Conservation (phyloP, 2,797 vertebrate genomes). For the Peromyscus nudipes region DNA sequence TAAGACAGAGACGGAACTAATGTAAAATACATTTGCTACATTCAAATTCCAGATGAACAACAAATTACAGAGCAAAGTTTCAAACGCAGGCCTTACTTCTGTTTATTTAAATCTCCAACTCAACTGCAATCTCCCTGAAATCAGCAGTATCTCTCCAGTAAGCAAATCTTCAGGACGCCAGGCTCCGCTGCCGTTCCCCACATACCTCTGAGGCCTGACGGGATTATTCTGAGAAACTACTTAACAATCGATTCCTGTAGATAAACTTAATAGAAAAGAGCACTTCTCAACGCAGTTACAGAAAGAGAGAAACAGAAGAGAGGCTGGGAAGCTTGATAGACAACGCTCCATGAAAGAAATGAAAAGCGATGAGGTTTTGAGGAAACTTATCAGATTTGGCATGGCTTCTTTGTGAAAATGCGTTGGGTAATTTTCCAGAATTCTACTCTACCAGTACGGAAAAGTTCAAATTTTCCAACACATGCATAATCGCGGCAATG, state of each 20-base stretch:
- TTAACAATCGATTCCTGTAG: background rate
- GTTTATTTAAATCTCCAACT: conserved; percentile 3
- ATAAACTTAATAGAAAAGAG: conserved; percentile 1
- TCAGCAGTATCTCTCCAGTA: background rate
- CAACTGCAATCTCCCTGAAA: background rate
- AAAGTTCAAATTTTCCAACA: conserved; percentile 56
- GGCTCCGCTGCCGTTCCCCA: background rate
- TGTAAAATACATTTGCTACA: background rate
- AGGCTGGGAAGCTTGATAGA: background rate
- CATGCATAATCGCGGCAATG: background rate
- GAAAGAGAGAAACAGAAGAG: background rate
- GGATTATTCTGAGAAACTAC: background rate
- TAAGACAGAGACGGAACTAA: background rate
- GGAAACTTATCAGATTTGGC: conserved; percentile 64
- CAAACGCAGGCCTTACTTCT: background rate
- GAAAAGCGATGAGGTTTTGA: conserved; percentile 47
- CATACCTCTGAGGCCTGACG: background rate
- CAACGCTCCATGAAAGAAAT: conserved; percentile 23
- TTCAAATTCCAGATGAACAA: conserved; percentile 13
- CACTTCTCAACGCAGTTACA: background rate
- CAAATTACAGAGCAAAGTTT: background rate
- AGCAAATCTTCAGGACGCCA: background rate
- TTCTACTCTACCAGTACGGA: conserved; percentile 50
- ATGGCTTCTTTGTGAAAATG: conserved; percentile 37
- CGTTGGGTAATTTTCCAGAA: conserved; percentile 72